A percentile compares a stretch with the other conserved stretches of the same genome.
phyloP scores from a whole-genome alignment of 1,140 invertebrate genomes.

The Hermetia illucens region DNA sequence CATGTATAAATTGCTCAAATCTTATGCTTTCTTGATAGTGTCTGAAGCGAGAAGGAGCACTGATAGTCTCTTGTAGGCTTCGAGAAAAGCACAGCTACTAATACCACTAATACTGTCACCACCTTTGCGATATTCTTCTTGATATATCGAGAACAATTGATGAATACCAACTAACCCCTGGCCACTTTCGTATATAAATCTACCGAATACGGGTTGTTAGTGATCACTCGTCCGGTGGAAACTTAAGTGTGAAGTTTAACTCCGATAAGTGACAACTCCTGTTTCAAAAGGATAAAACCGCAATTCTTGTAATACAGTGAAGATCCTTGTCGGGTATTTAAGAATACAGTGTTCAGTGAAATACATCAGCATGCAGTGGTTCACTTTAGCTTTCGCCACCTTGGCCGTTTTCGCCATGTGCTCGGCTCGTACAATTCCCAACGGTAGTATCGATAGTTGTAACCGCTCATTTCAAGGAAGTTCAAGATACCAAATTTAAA shows the following conservation, averaged over 20 bases:
- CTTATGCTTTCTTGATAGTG: too few species aligned
- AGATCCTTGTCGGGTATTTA: background rate
- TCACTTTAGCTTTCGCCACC: conserved; percentile 17
- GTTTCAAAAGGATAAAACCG: conserved; percentile 4
- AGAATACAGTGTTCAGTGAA: conserved; percentile 2
- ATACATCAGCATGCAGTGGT: conserved; percentile 24
- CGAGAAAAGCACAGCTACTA: too few species aligned
- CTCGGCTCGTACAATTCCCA: conserved; percentile 22
- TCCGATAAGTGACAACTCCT: conserved; percentile 24
- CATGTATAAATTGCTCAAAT: too few species aligned
- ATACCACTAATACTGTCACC: too few species aligned
- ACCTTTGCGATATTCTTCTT: too few species aligned
- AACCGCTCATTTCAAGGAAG: background rate
- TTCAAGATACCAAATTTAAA: background rate
- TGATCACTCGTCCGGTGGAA: conserved; percentile 31
- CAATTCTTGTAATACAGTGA: background rate
- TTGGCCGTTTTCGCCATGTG: conserved; percentile 18
- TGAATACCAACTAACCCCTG: too few species aligned
- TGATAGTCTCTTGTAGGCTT: too few species aligned
- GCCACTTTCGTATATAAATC: conserved; percentile 29
- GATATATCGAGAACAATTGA: too few species aligned
- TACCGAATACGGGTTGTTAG: conserved; percentile 21
- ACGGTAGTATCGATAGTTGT: conserved; percentile 15
- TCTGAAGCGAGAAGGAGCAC: too few species aligned
- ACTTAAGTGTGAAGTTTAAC: conserved; percentile 31